phyloP scores from a whole-genome alignment of 1,140 invertebrate genomes.

The Drosophila micromelanica region DNA sequence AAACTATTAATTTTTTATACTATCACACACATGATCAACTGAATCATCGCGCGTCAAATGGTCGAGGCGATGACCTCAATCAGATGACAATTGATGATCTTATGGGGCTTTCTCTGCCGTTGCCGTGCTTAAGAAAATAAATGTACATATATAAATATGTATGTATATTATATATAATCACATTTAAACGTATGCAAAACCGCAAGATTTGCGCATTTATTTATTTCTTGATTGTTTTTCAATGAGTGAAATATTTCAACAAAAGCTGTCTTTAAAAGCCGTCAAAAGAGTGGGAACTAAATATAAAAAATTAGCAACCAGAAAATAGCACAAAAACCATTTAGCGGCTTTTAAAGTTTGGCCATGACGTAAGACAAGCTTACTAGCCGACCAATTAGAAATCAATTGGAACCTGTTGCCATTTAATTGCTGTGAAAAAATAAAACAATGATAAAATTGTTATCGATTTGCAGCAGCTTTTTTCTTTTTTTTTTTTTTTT shows the following conservation, averaged over 20 bases:
- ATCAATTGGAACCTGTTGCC: slow-evolving; percentile 25
- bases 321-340: slow-evolving; percentile 7
- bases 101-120: slow-evolving; percentile 38
- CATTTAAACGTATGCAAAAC: slow-evolving; percentile 30
- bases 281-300: neutral
- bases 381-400: slow-evolving; percentile 24
- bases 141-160: slow-evolving; percentile 1
- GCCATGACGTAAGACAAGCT: slow-evolving; percentile 25
- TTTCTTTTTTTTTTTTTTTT: neutral
- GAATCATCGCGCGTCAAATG: slow-evolving; percentile 17
- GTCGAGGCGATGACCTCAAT: slow-evolving; percentile 44
- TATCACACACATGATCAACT: neutral
- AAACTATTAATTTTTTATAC: neutral
- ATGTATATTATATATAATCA: slow-evolving; percentile 16
- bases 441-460: slow-evolving; percentile 1
- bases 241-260: slow-evolving; percentile 4
- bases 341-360: slow-evolving; percentile 1
- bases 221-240: slow-evolving; percentile 15
- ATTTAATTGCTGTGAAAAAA: slow-evolving; percentile 14
- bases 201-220: slow-evolving; percentile 22
- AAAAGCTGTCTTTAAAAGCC: neutral
- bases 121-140: neutral
- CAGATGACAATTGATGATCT: slow-evolving; percentile 42
- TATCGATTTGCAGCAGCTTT: slow-evolving; percentile 24
- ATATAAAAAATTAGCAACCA: too few relatives aligned